These are phyloP conservation scores for Aphis gossypii DNA, from an alignment of 1,140 invertebrate genomes.

Conservation along the genomic window DNA sequence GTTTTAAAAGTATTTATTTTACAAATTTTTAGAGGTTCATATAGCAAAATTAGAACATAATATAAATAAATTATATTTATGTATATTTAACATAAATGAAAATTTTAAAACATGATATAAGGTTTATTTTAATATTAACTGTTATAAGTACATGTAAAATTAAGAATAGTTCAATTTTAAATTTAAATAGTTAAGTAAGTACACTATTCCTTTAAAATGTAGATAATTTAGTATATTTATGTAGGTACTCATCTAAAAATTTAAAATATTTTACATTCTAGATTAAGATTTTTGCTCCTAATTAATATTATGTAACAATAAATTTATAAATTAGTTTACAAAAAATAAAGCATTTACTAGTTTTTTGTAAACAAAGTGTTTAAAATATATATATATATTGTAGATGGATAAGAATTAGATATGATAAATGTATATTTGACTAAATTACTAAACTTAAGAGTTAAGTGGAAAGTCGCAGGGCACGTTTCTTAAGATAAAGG, in stretches of 20 bases:
- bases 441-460: background rate
- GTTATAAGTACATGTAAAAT: background rate
- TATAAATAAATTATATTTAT: background rate
- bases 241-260: background rate
- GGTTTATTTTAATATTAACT: background rate
- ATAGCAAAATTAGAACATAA: background rate
- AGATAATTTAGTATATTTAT: background rate
- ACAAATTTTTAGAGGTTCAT: background rate
- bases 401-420: background rate
- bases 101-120: background rate
- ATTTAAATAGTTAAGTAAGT: background rate
- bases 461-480: background rate
- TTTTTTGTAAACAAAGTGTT: background rate
- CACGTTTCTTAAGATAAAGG: background rate
- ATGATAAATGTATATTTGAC: background rate
- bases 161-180: background rate
- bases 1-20: slow-evolving; percentile 13
- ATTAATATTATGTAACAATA: background rate
- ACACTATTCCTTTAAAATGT: background rate
- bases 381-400: too few species aligned
- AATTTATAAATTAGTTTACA: background rate
- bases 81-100: background rate
- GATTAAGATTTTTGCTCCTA: background rate
- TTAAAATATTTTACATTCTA: background rate
- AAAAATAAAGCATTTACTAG: background rate